phyloP scores from a whole-genome alignment of 2,888 invertebrate genomes.

The Cetonia aurata region DNA sequence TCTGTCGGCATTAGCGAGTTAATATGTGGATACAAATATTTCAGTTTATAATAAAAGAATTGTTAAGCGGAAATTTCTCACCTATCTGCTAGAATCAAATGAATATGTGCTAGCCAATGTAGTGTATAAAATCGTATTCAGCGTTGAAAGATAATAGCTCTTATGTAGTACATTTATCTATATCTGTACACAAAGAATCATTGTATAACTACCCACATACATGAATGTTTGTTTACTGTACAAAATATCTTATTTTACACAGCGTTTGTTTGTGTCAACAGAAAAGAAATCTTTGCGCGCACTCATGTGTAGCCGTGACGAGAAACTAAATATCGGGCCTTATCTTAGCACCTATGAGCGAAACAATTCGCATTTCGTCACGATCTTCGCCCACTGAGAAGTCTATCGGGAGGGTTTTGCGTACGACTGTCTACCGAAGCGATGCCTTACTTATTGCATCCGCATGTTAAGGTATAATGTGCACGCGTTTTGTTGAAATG shows the following conservation, averaged over 20 bases:
- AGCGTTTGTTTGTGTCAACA: slow-evolving; percentile 23
- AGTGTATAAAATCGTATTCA: too few species aligned
- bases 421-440: slow-evolving; percentile 1
- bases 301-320: slow-evolving; percentile 28
- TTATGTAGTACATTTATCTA: too few species aligned
- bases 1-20: too few species aligned
- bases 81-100: too few species aligned
- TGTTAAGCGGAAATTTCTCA: too few species aligned
- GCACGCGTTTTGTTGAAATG: too few species aligned
- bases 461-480: too few species aligned
- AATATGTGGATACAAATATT: too few species aligned
- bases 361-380: slow-evolving; percentile 40
- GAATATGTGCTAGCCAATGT: too few species aligned
- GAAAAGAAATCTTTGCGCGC: slow-evolving; percentile 1
- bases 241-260: slow-evolving; percentile 7
- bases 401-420: slow-evolving; percentile 10
- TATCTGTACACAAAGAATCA: too few species aligned
- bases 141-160: too few species aligned
- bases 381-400: slow-evolving; percentile 28
- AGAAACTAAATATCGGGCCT: slow-evolving; percentile 38
- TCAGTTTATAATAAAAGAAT: too few species aligned
- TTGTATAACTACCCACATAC: neutral
- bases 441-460: neutral
- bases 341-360: slow-evolving; percentile 38
- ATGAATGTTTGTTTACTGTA: slow-evolving; percentile 1